Evolutionary conservation across 2,113 vertebrate genomes (phyloP), one percentile per base, ranked within the genome.

Genomic region (Dascyllus trimaculatus): DNA sequence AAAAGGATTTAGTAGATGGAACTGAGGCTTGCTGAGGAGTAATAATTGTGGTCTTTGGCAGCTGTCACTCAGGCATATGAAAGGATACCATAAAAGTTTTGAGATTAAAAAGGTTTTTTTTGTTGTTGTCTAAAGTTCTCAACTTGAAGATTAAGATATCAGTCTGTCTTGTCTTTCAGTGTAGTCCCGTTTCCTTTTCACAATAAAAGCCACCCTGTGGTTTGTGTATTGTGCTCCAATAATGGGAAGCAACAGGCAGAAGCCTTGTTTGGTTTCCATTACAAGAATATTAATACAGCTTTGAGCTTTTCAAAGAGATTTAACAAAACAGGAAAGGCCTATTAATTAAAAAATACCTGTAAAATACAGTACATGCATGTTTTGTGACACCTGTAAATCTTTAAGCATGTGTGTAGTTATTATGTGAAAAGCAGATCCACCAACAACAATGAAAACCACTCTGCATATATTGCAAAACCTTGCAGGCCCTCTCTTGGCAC

Each of bases 1-100:
- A 82, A 59, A 24, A 15, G 15, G 53, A 60, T 62, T 59, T 52
- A 32, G 71, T 76, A 65, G 63, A 84, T 71, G 68, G 35, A 61
- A 15, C 24, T 1, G 18, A 75, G 32, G 51, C 76, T 67, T 61
- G 54, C 48, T 26, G 24, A 77, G 18, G 19, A 57, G 29, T 32
- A 57, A 68, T 72, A 71, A 64, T 71, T 0, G 5, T 54, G 13
- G 38, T 59, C 11, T 70, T 26, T 65, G 71, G 21, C 25, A 67
- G 51, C 70, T 73, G 58, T 62, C 52, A 57, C 38, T 79, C 71
- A 65, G 40, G 57, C 40, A 64, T 45, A 64, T 18, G 4, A 46
- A 53, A 52, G 2, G 29, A 43, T 25, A 24, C 66, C 32, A 60
- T 60, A 49, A 4, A 51, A 35, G 52, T 72, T 9, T n/a, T 66